Percentiles rank a stretch among this genome's conserved stretches.
Evolutionary conservation across 2,113 vertebrate genomes (phyloP).

Genomic region (Prochilodus magdalenae): DNA sequence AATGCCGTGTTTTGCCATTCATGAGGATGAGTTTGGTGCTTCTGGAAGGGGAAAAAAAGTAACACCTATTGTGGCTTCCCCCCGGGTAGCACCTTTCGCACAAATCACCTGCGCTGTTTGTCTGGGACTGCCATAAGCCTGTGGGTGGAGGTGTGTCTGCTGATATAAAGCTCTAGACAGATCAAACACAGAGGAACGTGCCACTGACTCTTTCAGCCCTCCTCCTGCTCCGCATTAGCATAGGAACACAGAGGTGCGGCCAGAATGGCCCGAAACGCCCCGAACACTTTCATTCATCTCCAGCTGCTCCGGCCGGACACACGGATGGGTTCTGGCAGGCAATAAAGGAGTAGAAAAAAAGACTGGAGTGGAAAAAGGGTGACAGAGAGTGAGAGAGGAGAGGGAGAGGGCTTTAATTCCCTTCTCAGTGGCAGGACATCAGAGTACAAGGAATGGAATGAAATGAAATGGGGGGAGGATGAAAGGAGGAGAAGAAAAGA

Average conservation of each 20-base stretch:
- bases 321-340: slow-evolving; percentile 5
- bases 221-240: slow-evolving; percentile 39
- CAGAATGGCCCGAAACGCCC: slow-evolving; percentile 54
- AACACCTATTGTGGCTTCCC: neutral
- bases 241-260: slow-evolving; percentile 54
- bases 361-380: slow-evolving; percentile 12
- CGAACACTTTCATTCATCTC: slow-evolving; percentile 35
- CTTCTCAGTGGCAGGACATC: slow-evolving; percentile 2
- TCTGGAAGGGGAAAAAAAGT: neutral
- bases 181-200: slow-evolving; percentile 30
- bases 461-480: slow-evolving; percentile 3
- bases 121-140: neutral
- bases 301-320: neutral
- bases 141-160: slow-evolving; percentile 13
- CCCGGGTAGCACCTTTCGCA: slow-evolving; percentile 45
- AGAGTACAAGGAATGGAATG: slow-evolving; percentile 5
- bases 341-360: slow-evolving; percentile 6
- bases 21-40: slow-evolving; percentile 6
- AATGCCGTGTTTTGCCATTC: slow-evolving; percentile 59
- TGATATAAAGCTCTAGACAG: slow-evolving; percentile 25
- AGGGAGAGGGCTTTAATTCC: slow-evolving; percentile 21
- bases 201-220: neutral
- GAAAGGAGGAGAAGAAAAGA: slow-evolving; percentile 8
- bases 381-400: neutral
- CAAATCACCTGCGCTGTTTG: slow-evolving; percentile 48